Evolutionary conservation across 2,113 vertebrate species (phyloP).

Genomic region (Rhodinocichla rosea): DNA sequence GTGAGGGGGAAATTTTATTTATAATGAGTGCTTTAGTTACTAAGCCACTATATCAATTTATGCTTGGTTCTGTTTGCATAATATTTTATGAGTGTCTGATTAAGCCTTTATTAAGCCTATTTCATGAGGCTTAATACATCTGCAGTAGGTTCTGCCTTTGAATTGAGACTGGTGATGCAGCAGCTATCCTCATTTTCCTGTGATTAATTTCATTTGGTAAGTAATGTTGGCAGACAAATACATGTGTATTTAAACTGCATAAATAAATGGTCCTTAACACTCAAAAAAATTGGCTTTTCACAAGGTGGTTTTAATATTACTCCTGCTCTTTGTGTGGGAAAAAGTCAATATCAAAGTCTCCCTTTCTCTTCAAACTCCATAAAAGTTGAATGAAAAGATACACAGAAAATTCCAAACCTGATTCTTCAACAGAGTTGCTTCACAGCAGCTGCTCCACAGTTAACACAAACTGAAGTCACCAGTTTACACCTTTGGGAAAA

Average conservation of each 20-base stretch:
- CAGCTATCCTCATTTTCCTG: neutral
- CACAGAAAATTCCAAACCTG: neutral
- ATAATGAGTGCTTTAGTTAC: neutral
- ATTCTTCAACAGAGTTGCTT: neutral
- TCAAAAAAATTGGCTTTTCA: neutral
- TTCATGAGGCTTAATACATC: neutral
- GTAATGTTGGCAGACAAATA: neutral
- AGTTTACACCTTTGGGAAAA: neutral
- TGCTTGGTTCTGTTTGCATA: neutral
- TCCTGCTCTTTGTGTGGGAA: neutral
- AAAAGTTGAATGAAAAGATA: neutral
- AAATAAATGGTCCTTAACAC: neutral
- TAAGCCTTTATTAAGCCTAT: conserved; percentile 12
- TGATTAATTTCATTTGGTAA: neutral
- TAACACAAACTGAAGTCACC: neutral
- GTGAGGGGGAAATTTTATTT: neutral
- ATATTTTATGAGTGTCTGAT: neutral
- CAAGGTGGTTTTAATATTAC: neutral
- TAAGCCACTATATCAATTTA: neutral
- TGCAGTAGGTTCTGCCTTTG: neutral
- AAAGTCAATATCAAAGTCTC: neutral
- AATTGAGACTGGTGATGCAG: neutral
- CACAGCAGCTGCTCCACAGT: neutral
- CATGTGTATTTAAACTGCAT: neutral
- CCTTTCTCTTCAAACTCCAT: neutral